A percentile compares a stretch with the other conserved stretches of the same genome.
These are phyloP conservation scores for Synaphobranchus kaupii DNA, from an alignment of 2,797 vertebrate genomes.

Conservation along the genomic window DNA sequence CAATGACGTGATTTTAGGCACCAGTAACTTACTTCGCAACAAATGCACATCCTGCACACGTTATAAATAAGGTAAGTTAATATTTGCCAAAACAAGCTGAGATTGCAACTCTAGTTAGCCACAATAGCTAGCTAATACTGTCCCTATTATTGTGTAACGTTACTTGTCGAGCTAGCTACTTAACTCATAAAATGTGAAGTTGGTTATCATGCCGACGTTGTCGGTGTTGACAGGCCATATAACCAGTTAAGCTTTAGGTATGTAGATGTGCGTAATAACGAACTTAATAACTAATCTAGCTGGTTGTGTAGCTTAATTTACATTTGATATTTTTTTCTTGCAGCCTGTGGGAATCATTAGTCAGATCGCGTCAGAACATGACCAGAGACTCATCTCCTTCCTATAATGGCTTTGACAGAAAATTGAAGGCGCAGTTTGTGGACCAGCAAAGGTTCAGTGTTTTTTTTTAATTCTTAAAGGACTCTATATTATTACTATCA, in stretches of 20 bases:
- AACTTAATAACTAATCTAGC: neutral
- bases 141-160: neutral
- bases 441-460: neutral
- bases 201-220: neutral
- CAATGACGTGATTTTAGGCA: slow-evolving; percentile 12
- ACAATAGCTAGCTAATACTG: neutral
- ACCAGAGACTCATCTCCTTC: neutral
- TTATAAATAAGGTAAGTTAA: neutral
- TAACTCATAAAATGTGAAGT: neutral
- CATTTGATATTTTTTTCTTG: neutral
- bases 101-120: neutral
- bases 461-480: neutral
- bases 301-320: neutral
- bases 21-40: neutral
- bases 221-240: neutral
- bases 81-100: neutral
- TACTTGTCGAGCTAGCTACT: neutral
- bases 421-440: neutral
- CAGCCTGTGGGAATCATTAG: neutral
- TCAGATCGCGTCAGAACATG: neutral
- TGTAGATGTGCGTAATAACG: too few species aligned
- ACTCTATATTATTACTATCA: neutral
- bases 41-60: neutral
- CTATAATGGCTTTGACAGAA: neutral
- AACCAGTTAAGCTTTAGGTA: neutral